Percentiles rank a stretch among this genome's conserved stretches.
These are phyloP conservation scores for Pyrocoelia pectoralis DNA, from an alignment of 2,888 invertebrate species.

Conservation along the genomic window DNA sequence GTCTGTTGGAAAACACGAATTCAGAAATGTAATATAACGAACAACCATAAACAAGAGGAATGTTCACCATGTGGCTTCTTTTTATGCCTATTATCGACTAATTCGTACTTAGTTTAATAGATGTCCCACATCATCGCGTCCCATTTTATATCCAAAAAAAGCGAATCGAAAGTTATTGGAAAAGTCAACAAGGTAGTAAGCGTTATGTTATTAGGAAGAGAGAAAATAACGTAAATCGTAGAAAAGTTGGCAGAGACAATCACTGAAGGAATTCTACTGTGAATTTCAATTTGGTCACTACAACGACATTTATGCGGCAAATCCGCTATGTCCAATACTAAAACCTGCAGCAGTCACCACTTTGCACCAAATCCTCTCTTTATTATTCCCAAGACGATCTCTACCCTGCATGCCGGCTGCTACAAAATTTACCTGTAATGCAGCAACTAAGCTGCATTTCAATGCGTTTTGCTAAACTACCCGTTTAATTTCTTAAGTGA, in stretches of 20 bases:
- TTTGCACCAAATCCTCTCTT: slow-evolving; percentile 31
- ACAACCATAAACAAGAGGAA: slow-evolving; percentile 32
- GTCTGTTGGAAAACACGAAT: slow-evolving; percentile 35
- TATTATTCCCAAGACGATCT: slow-evolving; percentile 28
- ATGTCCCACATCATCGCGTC: not conserved
- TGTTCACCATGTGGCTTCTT: slow-evolving; percentile 23
- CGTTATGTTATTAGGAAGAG: not conserved
- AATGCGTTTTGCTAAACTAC: not conserved
- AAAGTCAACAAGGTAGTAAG: slow-evolving; percentile 1
- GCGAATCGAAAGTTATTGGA: not conserved
- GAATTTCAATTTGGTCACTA: slow-evolving; percentile 35
- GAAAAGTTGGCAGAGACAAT: slow-evolving; percentile 18
- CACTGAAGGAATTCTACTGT: slow-evolving; percentile 25
- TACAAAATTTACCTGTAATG: slow-evolving; percentile 25
- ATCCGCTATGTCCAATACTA: slow-evolving; percentile 22
- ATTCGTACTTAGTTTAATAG: slow-evolving; percentile 9
- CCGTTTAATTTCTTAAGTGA: too few species aligned
- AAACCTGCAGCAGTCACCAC: slow-evolving; percentile 34
- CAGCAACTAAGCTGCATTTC: slow-evolving; percentile 23
- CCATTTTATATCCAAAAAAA: not conserved
- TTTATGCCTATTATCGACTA: slow-evolving; percentile 22
- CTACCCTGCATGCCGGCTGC: slow-evolving; percentile 1
- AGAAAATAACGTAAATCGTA: not conserved
- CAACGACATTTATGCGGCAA: slow-evolving; percentile 33
- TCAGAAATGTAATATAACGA: slow-evolving; percentile 32